Evolutionary conservation across 2,888 invertebrate genomes (phyloP).

Genomic region (Lochmaea capreae): DNA sequence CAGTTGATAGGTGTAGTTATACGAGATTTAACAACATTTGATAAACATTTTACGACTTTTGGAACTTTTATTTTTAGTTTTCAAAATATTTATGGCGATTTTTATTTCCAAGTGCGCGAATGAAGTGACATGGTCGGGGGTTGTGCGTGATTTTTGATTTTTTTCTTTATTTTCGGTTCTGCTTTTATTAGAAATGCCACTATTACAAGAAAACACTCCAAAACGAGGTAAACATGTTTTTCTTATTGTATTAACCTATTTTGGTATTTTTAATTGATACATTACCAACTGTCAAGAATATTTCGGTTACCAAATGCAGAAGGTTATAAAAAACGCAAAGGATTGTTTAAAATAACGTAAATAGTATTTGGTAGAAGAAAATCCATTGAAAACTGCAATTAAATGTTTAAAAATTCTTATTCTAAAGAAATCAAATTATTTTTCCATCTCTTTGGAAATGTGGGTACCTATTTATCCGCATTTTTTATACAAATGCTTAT

Average conservation of each 20-base stretch:
- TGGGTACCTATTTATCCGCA: too few species aligned
- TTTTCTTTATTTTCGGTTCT: constrained; percentile 36
- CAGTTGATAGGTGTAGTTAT: constrained; percentile 54
- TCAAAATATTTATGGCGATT: constrained; percentile 17
- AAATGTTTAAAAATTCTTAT: too few species aligned
- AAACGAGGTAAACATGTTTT: constrained; percentile 60
- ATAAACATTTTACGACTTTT: constrained; percentile 24
- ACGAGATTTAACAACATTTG: constrained; percentile 38
- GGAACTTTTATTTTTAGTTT: constrained; percentile 16
- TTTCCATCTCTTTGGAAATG: too few species aligned
- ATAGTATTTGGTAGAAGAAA: too few species aligned
- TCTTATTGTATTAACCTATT: constrained; percentile 12
- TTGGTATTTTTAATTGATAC: not conserved
- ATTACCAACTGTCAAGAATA: not conserved
- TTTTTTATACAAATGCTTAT: not conserved
- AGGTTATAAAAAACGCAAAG: too few species aligned
- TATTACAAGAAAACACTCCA: constrained; percentile 63
- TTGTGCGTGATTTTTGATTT: constrained; percentile 46
- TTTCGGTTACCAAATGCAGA: too few species aligned
- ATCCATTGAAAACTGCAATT: too few species aligned
- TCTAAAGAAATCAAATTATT: too few species aligned
- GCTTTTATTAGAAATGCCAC: constrained; percentile 57
- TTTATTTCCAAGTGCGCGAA: constrained; percentile 20
- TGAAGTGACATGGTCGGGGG: constrained; percentile 43
- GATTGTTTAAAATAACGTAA: too few species aligned